A percentile compares a stretch with the other conserved stretches of the same genome.
Conservation (phyloP, 1,140 invertebrate species). For the Brachionus rubens region DNA sequence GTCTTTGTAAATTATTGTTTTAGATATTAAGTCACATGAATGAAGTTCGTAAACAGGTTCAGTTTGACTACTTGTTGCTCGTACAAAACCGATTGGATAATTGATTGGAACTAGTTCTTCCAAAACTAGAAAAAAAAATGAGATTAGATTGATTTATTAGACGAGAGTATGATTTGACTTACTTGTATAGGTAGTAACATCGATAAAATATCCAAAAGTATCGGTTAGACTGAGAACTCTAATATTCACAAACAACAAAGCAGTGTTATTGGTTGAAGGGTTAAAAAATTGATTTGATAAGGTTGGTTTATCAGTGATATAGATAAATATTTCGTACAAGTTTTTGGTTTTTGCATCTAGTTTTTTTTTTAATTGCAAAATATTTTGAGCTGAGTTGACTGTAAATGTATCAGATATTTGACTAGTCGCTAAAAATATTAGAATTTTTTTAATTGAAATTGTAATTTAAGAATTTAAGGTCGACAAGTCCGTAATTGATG, state of each 20-base stretch:
- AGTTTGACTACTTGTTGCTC: neutral
- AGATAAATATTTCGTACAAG: constrained; percentile 2
- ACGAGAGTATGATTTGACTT: neutral
- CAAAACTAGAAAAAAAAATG: neutral
- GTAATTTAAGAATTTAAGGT: too few species aligned
- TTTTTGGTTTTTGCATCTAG: neutral
- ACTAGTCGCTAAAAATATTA: neutral
- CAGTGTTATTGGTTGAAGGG: neutral
- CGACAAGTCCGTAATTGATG: too few species aligned
- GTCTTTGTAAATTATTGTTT: neutral
- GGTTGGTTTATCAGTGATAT: neutral
- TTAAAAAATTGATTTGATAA: neutral
- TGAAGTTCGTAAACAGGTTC: neutral
- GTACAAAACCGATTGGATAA: neutral
- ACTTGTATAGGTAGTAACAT: neutral
- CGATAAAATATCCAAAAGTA: neutral
- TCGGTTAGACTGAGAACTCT: neutral
- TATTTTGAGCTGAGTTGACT: neutral
- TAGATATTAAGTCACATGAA: constrained; percentile 13
- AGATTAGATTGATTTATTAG: neutral
- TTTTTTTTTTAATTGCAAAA: neutral
- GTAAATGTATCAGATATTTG: neutral
- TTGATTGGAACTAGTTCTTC: neutral
- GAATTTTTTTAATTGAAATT: neutral
- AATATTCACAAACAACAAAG: constrained; percentile 6